These are phyloP conservation scores for Latrodectus elegans DNA, from an alignment of 2,888 invertebrate species.

Conservation along the genomic window DNA sequence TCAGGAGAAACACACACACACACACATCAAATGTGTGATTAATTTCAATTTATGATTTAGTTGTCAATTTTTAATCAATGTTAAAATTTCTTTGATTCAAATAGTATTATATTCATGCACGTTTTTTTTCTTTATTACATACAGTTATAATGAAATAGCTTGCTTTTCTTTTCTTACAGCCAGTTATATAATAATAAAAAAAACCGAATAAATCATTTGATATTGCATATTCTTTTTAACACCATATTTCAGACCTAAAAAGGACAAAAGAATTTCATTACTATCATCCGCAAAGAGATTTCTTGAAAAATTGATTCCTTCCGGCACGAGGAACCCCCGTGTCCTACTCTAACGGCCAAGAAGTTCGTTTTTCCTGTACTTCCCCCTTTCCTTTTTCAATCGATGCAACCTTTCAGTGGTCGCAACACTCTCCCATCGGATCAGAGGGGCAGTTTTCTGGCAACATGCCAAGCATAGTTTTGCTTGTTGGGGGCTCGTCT, in stretches of 20 bases:
- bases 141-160: too few species aligned
- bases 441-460: neutral
- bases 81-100: too few species aligned
- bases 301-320: neutral
- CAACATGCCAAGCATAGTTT: neutral
- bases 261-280: too few species aligned
- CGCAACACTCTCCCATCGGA: neutral
- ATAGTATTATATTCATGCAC: too few species aligned
- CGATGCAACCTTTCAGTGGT: neutral
- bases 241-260: too few species aligned
- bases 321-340: neutral
- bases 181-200: too few species aligned
- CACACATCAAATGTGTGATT: neutral
- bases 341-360: neutral
- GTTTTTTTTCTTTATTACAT: too few species aligned
- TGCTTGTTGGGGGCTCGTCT: slow-evolving; percentile 7
- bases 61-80: too few species aligned
- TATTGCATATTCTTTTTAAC: too few species aligned
- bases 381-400: neutral
- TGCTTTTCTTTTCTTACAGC: too few species aligned
- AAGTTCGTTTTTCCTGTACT: neutral
- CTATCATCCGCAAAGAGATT: neutral
- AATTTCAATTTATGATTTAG: too few species aligned
- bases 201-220: too few species aligned
- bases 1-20: neutral